These are phyloP conservation scores for Dendronephthya gigantea DNA, from an alignment of 64 coral and sea anemone genomes.

Conservation along the genomic window DNA sequence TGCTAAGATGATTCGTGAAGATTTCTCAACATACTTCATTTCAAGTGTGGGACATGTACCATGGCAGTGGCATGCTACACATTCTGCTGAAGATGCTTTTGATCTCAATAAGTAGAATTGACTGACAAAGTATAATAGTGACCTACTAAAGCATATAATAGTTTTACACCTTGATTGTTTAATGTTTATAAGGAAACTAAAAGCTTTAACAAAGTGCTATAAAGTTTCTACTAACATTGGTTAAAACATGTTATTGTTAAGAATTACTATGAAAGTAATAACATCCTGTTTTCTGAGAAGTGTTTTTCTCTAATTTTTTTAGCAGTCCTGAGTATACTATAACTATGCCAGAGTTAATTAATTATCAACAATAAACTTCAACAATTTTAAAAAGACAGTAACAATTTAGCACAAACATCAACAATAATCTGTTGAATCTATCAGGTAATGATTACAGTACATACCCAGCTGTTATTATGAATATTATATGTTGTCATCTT, in stretches of 20 bases:
- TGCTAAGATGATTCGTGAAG: neutral
- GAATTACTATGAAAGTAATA: no score
- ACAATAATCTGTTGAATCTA: no score
- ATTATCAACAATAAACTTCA: neutral
- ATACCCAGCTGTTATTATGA: neutral
- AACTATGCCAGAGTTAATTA: no score
- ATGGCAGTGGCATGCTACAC: constrained; percentile 5
- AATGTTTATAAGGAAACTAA: neutral
- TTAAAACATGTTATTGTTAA: neutral
- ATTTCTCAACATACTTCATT: neutral
- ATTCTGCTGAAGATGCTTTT: neutral
- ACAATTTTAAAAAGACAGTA: neutral
- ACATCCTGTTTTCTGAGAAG: no score
- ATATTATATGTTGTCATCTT: neutral
- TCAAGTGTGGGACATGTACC: neutral
- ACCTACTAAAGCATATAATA: no score
- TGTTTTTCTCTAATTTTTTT: no score
- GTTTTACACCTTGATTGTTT: neutral
- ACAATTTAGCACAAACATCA: neutral
- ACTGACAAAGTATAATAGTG: neutral
- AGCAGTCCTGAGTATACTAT: no score
- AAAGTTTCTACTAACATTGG: neutral
- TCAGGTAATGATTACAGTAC: neutral
- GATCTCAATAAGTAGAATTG: neutral
- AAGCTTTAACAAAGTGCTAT: neutral